Conservation (phyloP, 2,113 vertebrate species). For the Coturnix japonica region DNA sequence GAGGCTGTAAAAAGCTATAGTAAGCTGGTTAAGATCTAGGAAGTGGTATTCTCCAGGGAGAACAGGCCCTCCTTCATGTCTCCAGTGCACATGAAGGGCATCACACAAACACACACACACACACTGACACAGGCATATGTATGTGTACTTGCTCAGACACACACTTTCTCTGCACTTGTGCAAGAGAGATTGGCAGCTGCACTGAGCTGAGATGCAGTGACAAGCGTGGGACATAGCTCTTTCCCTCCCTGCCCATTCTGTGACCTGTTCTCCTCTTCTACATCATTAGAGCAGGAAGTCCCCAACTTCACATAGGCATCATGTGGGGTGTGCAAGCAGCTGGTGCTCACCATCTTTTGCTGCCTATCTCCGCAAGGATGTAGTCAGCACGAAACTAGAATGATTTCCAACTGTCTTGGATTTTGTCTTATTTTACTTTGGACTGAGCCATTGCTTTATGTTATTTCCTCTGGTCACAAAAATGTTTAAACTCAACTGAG, state of each 20-base stretch:
- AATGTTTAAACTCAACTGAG: neutral
- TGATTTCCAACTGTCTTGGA: neutral
- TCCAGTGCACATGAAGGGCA: neutral
- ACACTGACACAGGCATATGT: neutral
- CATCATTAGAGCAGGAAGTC: neutral
- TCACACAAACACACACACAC: neutral
- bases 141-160: neutral
- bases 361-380: neutral
- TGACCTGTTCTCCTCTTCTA: neutral
- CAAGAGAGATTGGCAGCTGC: neutral
- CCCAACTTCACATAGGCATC: neutral
- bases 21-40: neutral
- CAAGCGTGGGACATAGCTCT: neutral
- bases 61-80: neutral
- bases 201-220: neutral
- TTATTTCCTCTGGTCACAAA: neutral
- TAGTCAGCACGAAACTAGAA: neutral
- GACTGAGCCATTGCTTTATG: neutral
- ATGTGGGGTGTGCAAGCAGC: neutral
- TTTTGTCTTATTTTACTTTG: neutral
- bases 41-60: neutral
- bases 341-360: neutral
- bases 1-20: neutral
- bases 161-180: neutral
- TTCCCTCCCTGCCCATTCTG: neutral